phyloP scores from a whole-genome alignment of 2,888 invertebrate genomes.

The Dryocosmus kuriphilus region DNA sequence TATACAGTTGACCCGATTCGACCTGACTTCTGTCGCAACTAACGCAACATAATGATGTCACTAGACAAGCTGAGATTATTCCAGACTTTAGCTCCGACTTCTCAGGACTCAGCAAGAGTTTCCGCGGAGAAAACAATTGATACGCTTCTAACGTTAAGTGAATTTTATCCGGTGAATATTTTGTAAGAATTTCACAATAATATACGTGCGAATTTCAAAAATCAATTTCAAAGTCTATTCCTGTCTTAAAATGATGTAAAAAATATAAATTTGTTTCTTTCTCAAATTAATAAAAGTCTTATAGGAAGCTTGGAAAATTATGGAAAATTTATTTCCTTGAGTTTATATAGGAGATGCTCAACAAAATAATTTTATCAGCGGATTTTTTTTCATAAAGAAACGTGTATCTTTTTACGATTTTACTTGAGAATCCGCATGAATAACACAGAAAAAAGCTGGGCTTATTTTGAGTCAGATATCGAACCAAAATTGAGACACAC shows the following conservation, averaged over 20 bases:
- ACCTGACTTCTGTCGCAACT: slow-evolving; percentile 23
- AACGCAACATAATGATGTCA: background rate
- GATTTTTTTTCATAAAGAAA: background rate
- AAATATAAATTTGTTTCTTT: too few relatives aligned
- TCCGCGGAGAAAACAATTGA: background rate
- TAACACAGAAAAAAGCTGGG: too few relatives aligned
- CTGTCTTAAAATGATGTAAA: too few relatives aligned
- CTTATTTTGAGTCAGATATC: too few relatives aligned
- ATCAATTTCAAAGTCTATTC: background rate
- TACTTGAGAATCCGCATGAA: background rate
- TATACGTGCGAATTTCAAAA: background rate
- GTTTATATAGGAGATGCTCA: too few relatives aligned
- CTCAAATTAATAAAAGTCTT: too few relatives aligned
- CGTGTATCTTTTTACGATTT: background rate
- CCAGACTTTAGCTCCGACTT: slow-evolving; percentile 8
- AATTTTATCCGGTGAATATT: background rate
- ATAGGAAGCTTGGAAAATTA: too few relatives aligned
- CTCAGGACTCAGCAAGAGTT: background rate
- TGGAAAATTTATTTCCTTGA: too few relatives aligned
- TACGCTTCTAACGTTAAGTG: background rate
- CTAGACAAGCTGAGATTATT: background rate
- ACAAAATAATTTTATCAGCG: too few relatives aligned
- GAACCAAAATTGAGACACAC: too few relatives aligned
- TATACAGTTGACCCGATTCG: slow-evolving; percentile 14
- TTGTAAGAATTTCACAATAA: too few relatives aligned